These are phyloP conservation scores for Bos taurus DNA, from an alignment of 2,113 vertebrate genomes.

Conservation along the genomic window DNA sequence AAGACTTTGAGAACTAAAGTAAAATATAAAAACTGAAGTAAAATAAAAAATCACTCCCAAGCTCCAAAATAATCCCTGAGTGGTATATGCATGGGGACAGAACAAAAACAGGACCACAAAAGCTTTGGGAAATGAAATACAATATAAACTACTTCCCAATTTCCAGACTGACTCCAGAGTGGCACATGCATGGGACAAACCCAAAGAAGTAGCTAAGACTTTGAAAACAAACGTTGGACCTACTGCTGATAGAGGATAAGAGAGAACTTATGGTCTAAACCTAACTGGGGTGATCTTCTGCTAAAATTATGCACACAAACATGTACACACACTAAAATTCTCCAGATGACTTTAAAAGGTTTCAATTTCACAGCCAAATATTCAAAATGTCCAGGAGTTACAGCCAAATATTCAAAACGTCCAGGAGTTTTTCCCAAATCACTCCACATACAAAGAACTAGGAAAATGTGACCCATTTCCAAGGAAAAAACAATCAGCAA, in stretches of 20 bases:
- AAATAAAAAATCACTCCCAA: background rate
- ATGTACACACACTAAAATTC: background rate
- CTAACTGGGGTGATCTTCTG: background rate
- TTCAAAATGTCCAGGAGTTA: background rate
- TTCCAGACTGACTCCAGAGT: background rate
- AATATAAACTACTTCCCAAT: background rate
- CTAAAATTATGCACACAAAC: background rate
- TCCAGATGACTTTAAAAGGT: background rate
- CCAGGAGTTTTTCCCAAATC: background rate
- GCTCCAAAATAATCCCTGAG: background rate
- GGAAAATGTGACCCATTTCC: slow-evolving; percentile 6
- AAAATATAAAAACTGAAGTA: background rate
- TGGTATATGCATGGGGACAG: background rate
- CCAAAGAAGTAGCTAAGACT: background rate
- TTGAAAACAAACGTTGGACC: background rate
- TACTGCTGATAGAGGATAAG: background rate
- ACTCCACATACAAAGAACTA: background rate
- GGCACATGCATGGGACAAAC: background rate
- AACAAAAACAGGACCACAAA: background rate
- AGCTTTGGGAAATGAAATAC: background rate
- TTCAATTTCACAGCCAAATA: slow-evolving; percentile 9
- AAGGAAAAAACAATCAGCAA: background rate
- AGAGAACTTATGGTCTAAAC: background rate
- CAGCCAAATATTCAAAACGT: background rate
- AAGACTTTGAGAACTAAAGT: background rate